Conservation (phyloP, 2,888 invertebrate species). For the Spisula solida region DNA sequence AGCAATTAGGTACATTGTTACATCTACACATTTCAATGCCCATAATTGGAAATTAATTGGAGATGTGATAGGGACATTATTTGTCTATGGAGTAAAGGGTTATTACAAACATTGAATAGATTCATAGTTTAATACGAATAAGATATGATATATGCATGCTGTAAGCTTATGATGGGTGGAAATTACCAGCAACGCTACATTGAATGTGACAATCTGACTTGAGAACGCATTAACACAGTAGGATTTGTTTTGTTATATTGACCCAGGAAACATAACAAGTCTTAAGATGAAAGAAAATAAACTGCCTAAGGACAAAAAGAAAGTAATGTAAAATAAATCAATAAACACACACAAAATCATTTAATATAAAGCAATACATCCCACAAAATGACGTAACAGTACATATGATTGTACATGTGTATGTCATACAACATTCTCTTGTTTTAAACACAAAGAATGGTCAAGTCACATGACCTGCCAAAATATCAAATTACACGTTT, state of each 20-base stretch:
- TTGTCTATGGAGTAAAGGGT: no score
- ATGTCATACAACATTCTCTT: not conserved
- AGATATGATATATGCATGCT: not conserved
- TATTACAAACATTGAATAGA: no score
- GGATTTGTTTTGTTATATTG: not conserved
- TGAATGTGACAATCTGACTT: not conserved
- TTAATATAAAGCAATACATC: slow-evolving; percentile 9
- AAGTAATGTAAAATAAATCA: not conserved
- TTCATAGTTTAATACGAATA: no score
- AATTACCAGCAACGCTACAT: not conserved
- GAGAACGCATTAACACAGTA: not conserved
- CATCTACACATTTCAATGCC: no score
- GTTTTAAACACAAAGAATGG: not conserved
- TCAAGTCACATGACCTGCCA: not conserved
- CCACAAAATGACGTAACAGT: not conserved
- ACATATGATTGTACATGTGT: not conserved
- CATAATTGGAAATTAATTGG: no score
- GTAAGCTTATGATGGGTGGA: not conserved
- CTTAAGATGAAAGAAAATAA: not conserved
- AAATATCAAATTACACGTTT: not conserved
- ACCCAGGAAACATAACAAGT: not conserved
- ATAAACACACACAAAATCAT: slow-evolving; percentile 13
- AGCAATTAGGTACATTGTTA: no score
- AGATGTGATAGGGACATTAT: no score
- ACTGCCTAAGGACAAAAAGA: not conserved